These are phyloP conservation scores for Rhynchomys soricoides DNA, from an alignment of 2,113 vertebrate species.

Conservation along the genomic window DNA sequence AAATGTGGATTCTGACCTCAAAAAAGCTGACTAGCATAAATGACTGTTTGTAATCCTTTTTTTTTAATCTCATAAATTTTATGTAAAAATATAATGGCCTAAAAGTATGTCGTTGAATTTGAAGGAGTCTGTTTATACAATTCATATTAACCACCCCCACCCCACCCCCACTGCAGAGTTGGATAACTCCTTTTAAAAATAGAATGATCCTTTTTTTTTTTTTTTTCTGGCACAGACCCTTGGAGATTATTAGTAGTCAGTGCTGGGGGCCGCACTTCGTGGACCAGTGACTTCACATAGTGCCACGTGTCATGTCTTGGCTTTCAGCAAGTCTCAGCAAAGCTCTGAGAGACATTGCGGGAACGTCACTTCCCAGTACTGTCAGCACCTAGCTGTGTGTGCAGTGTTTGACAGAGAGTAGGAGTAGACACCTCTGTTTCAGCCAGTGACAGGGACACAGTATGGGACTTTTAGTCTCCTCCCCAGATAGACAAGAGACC, in stretches of 20 bases:
- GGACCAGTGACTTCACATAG: neutral
- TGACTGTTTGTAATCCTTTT: conserved; percentile 61
- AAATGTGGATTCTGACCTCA: conserved; percentile 44
- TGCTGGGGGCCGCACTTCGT: neutral
- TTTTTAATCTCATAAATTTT: conserved; percentile 67
- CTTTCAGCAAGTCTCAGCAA: conserved; percentile 43
- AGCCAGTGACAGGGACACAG: neutral
- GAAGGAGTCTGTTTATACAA: conserved; percentile 56
- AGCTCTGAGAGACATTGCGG: conserved; percentile 2
- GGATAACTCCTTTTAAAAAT: conserved; percentile 40
- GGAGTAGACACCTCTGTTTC: neutral
- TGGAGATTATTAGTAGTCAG: conserved; percentile 14
- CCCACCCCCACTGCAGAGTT: conserved; percentile 20
- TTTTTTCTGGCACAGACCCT: conserved; percentile 4
- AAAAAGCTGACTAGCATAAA: conserved; percentile 43
- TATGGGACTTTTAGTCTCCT: neutral
- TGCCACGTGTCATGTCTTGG: neutral
- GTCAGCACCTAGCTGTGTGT: conserved; percentile 5
- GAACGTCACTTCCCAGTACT: neutral
- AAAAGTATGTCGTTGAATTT: conserved; percentile 61
- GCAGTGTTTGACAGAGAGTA: conserved; percentile 25
- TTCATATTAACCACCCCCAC: conserved; percentile 30
- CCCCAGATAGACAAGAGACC: conserved; percentile 3
- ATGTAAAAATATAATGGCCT: conserved; percentile 65
- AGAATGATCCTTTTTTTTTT: conserved; percentile 11